Percentiles rank a stretch among this genome's conserved stretches.
Evolutionary conservation across 2,113 vertebrate genomes (phyloP).

Genomic region (Excalfactoria chinensis): DNA sequence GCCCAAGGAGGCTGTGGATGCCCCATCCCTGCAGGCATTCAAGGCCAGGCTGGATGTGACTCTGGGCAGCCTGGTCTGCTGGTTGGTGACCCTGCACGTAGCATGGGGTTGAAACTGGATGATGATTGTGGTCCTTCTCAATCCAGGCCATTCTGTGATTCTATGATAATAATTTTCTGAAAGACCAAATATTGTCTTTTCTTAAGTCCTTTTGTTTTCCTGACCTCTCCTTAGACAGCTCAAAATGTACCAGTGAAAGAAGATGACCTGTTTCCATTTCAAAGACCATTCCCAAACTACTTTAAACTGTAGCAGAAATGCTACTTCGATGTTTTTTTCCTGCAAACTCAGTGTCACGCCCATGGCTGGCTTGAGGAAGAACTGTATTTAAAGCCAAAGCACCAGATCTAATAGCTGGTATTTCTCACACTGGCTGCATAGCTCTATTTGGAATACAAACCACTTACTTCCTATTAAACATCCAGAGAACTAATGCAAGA

Average conservation of each 20-base stretch:
- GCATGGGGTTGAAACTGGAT: too few species aligned
- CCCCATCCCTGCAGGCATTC: too few species aligned
- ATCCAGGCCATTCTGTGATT: too few species aligned
- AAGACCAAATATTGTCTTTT: neutral
- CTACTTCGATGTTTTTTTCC: neutral
- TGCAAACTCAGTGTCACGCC: neutral
- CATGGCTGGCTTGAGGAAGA: neutral
- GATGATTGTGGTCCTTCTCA: too few species aligned
- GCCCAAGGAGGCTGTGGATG: too few species aligned
- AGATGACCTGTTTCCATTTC: neutral
- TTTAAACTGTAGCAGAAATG: neutral
- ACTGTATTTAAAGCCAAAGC: neutral
- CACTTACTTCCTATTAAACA: neutral
- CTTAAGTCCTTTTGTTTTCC: neutral
- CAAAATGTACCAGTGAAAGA: neutral
- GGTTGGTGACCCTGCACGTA: too few species aligned
- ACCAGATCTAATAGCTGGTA: neutral
- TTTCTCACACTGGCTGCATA: neutral
- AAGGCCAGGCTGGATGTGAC: too few species aligned
- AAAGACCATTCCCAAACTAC: neutral
- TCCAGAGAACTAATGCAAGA: neutral
- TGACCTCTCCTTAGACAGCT: neutral
- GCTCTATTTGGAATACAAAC: neutral
- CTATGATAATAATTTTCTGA: neutral
- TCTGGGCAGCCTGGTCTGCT: too few species aligned